These are phyloP conservation scores for Aldabrachelys gigantea DNA, from an alignment of 2,113 vertebrate species.

Conservation along the genomic window DNA sequence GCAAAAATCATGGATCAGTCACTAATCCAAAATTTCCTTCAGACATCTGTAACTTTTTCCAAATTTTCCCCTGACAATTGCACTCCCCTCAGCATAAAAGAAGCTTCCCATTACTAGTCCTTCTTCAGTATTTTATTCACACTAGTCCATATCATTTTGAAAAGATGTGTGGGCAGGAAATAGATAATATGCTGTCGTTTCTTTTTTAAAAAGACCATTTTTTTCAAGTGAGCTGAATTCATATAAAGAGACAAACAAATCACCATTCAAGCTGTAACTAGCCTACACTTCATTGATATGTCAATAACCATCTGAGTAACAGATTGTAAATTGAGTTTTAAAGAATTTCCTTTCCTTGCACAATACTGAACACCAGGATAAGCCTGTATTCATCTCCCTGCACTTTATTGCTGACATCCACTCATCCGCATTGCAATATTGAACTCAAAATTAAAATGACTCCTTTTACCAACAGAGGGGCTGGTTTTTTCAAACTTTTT, in stretches of 20 bases:
- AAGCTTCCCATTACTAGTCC: neutral
- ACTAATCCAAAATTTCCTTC: neutral
- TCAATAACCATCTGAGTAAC: slow-evolving; percentile 15
- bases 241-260: neutral
- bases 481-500: neutral
- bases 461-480: slow-evolving; percentile 2
- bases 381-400: neutral
- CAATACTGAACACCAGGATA: slow-evolving; percentile 17
- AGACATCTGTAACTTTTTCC: neutral
- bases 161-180: neutral
- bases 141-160: neutral
- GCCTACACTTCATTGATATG: neutral
- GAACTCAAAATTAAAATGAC: slow-evolving; percentile 45
- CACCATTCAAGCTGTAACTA: neutral
- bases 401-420: neutral
- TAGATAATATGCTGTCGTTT: neutral
- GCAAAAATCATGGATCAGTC: neutral
- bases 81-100: neutral
- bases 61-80: neutral
- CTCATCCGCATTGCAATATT: neutral
- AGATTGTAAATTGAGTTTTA: slow-evolving; percentile 46
- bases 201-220: neutral
- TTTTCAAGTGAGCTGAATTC: neutral
- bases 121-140: neutral
- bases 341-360: slow-evolving; percentile 8